Evolutionary conservation across 2,888 invertebrate genomes (phyloP), one percentile per base, ranked within the genome.

Genomic region (Timandra comae): DNA sequence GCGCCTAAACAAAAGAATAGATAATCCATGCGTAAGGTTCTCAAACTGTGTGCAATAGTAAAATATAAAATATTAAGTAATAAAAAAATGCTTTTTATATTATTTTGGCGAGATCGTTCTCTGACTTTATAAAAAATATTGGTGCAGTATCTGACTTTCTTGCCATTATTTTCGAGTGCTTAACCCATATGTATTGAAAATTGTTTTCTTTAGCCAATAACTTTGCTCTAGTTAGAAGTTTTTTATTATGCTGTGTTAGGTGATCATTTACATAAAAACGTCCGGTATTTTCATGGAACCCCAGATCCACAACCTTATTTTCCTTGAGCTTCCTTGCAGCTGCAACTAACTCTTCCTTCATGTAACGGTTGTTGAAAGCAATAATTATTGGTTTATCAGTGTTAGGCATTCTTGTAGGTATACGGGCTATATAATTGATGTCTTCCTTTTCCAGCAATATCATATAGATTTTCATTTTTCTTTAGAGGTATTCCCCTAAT

Each of bases 81-180:
- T n/a, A n/a, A n/a, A n/a, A n/a, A n/a, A n/a, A n/a, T n/a, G n/a
- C n/a, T n/a, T n/a, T n/a, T n/a, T n/a, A n/a, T n/a, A n/a, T n/a
- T n/a, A n/a, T n/a, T n/a, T n/a, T n/a, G n/a, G n/a, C n/a, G n/a
- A n/a, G n/a, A n/a, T n/a, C n/a, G n/a, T n/a, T n/a, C n/a, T n/a
- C n/a, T n/a, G n/a, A n/a, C 7, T 22, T 22, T 22, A 22, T 22
- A 22, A 22, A 22, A 22, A 22, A 2, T 12, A 25, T 9, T 7
- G 38, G 7, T 9, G 41, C 6, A 36, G 41, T 41, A 29, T 38
- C 29, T 25, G 26, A 11, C n/a, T n/a, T n/a, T n/a, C n/a, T n/a
- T n/a, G n/a, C n/a, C n/a, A n/a, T n/a, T n/a, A n/a, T n/a, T n/a
- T n/a, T n/a, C n/a, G n/a, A n/a, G n/a, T n/a, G n/a, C n/a, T n/a